Conservation (phyloP, 1,140 invertebrate genomes). For the Procambarus virginalis region DNA sequence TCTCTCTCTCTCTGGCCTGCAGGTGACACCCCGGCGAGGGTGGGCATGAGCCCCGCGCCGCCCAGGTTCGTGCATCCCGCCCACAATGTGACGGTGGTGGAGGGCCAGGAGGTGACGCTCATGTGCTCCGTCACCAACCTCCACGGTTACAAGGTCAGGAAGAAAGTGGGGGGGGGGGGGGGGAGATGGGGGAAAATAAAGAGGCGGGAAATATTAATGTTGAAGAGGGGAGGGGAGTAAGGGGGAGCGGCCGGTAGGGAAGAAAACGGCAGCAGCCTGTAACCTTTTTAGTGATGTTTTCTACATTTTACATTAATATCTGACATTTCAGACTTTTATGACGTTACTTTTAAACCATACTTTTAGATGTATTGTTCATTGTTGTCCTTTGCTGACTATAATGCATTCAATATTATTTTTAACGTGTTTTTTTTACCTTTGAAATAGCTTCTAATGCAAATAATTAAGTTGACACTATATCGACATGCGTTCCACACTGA, state of each 20-base stretch:
- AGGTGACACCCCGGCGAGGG: background rate
- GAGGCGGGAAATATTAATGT: background rate
- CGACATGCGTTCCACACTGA: no score
- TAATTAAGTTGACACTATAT: no score
- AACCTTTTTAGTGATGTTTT: no score
- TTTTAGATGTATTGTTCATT: no score
- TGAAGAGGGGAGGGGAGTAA: background rate
- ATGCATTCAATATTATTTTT: no score
- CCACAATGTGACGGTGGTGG: conserved; percentile 61
- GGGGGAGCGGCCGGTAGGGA: background rate
- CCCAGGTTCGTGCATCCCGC: conserved; percentile 58
- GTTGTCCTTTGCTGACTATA: no score
- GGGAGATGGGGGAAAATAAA: background rate
- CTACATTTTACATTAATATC: no score
- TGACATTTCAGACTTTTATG: no score
- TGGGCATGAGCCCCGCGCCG: conserved; percentile 9
- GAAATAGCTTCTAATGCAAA: no score
- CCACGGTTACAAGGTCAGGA: conserved; percentile 75
- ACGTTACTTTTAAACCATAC: no score
- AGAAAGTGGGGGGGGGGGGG: conserved; percentile 4
- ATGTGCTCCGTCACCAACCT: conserved; percentile 60
- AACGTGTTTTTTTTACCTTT: no score
- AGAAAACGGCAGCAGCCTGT: no score
- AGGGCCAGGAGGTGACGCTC: conserved; percentile 64
- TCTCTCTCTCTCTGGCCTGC: background rate